These are phyloP conservation scores for Phalacrocorax pelagicus DNA, from an alignment of 2,113 vertebrate genomes.

Conservation along the genomic window DNA sequence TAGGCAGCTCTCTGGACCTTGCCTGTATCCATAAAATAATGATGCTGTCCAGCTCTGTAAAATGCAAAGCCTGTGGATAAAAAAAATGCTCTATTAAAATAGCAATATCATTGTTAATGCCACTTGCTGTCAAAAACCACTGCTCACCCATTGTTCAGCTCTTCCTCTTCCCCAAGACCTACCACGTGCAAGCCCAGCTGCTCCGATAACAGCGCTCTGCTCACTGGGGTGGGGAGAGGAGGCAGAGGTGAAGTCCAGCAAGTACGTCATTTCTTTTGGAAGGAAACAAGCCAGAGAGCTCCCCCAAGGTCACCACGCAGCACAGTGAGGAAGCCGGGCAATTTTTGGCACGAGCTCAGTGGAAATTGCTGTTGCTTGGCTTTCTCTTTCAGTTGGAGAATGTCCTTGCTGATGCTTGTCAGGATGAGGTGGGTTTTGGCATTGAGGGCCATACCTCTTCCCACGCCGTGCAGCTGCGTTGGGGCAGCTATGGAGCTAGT, in stretches of 20 bases:
- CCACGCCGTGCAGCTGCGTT: fast-evolving
- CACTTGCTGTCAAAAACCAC: not conserved
- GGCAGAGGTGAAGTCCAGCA: not conserved
- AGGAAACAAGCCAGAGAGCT: not conserved
- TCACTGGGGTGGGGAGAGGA: not conserved
- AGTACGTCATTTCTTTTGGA: not conserved
- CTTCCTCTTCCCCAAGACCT: not conserved
- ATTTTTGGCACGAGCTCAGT: not conserved
- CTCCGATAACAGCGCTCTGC: not conserved
- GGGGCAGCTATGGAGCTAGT: not conserved
- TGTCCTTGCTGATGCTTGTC: not conserved
- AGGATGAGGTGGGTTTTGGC: not conserved
- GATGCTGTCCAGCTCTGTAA: not conserved
- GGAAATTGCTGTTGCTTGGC: not conserved
- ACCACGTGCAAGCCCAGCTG: not conserved
- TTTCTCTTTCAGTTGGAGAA: not conserved
- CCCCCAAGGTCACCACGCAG: not conserved
- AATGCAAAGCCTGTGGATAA: not conserved
- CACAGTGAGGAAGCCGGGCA: not conserved
- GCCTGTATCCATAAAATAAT: not conserved
- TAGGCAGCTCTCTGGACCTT: not conserved
- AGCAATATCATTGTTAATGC: not conserved
- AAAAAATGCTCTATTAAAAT: not conserved
- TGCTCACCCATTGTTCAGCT: not conserved
- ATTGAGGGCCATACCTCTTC: not conserved